Base-by-base conservation (phyloP, 2,888 invertebrate genomes). In the Limnephilus auricula region DNA sequence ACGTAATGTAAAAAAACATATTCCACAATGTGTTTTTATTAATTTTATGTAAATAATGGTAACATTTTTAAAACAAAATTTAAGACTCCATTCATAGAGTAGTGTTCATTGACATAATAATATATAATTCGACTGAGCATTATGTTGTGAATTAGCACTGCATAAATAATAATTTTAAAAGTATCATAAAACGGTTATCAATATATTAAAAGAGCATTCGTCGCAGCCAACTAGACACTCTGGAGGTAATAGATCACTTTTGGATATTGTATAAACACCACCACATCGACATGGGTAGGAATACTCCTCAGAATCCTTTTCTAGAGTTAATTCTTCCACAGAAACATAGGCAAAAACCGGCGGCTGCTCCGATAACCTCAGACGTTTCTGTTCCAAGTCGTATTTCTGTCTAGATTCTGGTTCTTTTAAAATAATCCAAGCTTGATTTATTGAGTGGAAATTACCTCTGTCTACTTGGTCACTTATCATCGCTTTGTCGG, bases 181-280 rank as follows among this genome's bases (percentile, higher is more conserved):
- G 65, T 65, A 65, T 84, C 84, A 37, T 18, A 79, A 90, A 90
- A 90, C 79, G 31, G n/a, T 86, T 15, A 97, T 95, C 93, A 96
- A 94, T 94, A 98, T 96, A 93, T 96, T 96, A 94, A 98, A 97
- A 89, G 98, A 97, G 95, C 98, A 98, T 94, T 98, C 97, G 94
- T 96, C 96, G 95, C 98, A 98, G 93, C 96, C 96, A 93, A 97
- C 95, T 93, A 96, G 94, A 94, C 96, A 95, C 94, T 95, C 95
- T 85, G 94, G 94, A 90, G 94, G 94, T 40, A 93, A 89, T 89
- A 95, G 92, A 92, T 95, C 94, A 37, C 94, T 93, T 93, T 94
- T 94, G 85, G 95, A 94, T 50, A 97, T 94, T 65, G 94, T 93
- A 94, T 97, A 97, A 89, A 94, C 94, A 79, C 97, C 97, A 93